These are phyloP conservation scores for Phytoseiulus persimilis DNA, from an alignment of 2,888 invertebrate species.

Conservation along the genomic window DNA sequence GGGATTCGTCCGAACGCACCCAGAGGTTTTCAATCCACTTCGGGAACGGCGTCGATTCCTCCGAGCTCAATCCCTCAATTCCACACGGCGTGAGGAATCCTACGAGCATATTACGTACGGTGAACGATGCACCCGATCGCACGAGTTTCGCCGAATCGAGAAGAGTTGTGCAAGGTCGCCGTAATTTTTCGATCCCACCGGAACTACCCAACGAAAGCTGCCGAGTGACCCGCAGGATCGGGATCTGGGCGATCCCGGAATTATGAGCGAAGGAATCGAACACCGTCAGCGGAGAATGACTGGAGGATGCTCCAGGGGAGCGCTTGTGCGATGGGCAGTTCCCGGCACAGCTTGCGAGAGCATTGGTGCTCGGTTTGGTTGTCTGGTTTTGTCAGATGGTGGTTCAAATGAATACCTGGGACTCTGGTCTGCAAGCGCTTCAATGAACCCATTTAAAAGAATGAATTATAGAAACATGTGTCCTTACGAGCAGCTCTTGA, in stretches of 20 bases:
- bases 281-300: neutral
- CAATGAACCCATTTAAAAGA: neutral
- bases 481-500: neutral
- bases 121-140: no score
- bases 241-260: no score
- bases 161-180: no score
- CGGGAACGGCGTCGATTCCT: neutral
- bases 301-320: neutral
- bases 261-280: neutral
- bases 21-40: neutral
- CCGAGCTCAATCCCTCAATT: no score
- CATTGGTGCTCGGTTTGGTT: neutral
- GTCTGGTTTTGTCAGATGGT: neutral
- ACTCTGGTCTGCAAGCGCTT: neutral
- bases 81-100: no score
- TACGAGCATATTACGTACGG: no score
- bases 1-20: neutral
- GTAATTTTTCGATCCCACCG: no score
- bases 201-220: no score
- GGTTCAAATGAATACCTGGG: neutral
- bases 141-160: no score
- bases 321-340: neutral
- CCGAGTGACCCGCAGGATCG: neutral
- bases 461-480: conserved; percentile 5
- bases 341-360: neutral